phyloP scores from a whole-genome alignment of 2,888 invertebrate genomes.

The Ptilodon capucinus region DNA sequence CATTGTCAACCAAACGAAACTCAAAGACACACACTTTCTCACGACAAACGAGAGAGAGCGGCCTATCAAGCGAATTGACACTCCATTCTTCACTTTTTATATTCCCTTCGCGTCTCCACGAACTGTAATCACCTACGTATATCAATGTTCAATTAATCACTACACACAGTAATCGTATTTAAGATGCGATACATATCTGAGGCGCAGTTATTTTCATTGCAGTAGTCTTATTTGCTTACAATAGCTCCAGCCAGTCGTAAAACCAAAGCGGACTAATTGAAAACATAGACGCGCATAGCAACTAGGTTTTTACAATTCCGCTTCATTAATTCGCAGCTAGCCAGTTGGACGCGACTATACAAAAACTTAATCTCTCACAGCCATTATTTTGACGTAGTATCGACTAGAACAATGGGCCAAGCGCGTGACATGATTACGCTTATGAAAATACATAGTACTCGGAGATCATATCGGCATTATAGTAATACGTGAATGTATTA shows the following conservation, averaged over 20 bases:
- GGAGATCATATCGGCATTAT: conserved; percentile 48
- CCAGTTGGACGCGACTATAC: conserved; percentile 39
- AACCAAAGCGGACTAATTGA: conserved; percentile 23
- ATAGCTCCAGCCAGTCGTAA: conserved; percentile 18
- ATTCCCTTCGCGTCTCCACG: conserved; percentile 11
- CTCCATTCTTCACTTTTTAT: conserved; percentile 25
- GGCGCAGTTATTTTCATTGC: conserved; percentile 17
- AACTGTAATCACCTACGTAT: conserved; percentile 18
- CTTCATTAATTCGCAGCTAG: conserved; percentile 45
- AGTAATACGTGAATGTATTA: conserved; percentile 44
- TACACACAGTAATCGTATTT: background rate
- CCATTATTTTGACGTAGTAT: conserved; percentile 44
- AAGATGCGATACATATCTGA: conserved; percentile 20
- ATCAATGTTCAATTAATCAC: conserved; percentile 21
- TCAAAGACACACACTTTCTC: conserved; percentile 41
- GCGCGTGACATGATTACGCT: conserved; percentile 56
- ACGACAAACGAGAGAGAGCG: conserved; percentile 33
- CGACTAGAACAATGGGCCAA: conserved; percentile 56
- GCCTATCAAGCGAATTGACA: conserved; percentile 34
- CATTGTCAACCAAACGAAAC: conserved; percentile 43
- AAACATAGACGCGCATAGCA: conserved; percentile 23
- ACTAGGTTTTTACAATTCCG: conserved; percentile 23
- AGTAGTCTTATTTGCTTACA: conserved; percentile 17
- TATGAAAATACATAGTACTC: conserved; percentile 42
- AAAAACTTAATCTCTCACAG: conserved; percentile 42